A percentile compares a stretch with the other conserved stretches of the same genome.
These are phyloP conservation scores for Euwallacea fornicatus DNA, from an alignment of 1,140 invertebrate species.

Conservation along the genomic window DNA sequence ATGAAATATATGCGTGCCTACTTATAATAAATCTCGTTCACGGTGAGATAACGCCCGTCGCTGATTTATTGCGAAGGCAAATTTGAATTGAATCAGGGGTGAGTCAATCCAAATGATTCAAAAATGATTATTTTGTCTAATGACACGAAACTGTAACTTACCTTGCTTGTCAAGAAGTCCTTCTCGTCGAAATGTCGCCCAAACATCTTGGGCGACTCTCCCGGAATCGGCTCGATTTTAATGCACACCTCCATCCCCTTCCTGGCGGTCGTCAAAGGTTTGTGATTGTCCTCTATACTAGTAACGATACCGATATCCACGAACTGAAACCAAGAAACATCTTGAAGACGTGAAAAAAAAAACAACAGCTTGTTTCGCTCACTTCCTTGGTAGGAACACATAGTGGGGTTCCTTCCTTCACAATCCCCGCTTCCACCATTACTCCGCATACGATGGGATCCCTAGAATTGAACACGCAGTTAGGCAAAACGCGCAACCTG, in stretches of 20 bases:
- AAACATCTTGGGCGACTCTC: slow-evolving; percentile 97
- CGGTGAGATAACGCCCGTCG: not conserved
- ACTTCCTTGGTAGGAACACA: slow-evolving; percentile 96
- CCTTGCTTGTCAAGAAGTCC: slow-evolving; percentile 94
- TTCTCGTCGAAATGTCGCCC: slow-evolving; percentile 97
- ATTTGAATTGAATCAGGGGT: too few relatives aligned
- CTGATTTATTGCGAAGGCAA: too few relatives aligned
- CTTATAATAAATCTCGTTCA: slow-evolving; percentile 7
- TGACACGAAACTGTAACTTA: slow-evolving; percentile 55
- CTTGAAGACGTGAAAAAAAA: not conserved
- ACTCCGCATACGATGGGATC: slow-evolving; percentile 98
- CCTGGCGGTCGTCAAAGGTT: slow-evolving; percentile 88
- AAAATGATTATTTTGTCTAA: not conserved
- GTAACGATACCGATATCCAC: slow-evolving; percentile 93
- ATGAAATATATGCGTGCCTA: slow-evolving; percentile 32
- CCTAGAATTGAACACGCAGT: slow-evolving; percentile 96
- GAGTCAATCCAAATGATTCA: not conserved
- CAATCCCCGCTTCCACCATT: slow-evolving; percentile 91
- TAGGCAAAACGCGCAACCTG: slow-evolving; percentile 77
- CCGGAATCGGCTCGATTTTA: slow-evolving; percentile 95
- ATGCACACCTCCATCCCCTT: slow-evolving; percentile 98
- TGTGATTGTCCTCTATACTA: slow-evolving; percentile 89
- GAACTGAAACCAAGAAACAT: slow-evolving; percentile 65
- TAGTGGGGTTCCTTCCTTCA: slow-evolving; percentile 95
- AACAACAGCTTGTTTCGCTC: slow-evolving; percentile 45